These are phyloP conservation scores for Chitala chitala DNA, from an alignment of 2,113 vertebrate genomes.

Conservation along the genomic window DNA sequence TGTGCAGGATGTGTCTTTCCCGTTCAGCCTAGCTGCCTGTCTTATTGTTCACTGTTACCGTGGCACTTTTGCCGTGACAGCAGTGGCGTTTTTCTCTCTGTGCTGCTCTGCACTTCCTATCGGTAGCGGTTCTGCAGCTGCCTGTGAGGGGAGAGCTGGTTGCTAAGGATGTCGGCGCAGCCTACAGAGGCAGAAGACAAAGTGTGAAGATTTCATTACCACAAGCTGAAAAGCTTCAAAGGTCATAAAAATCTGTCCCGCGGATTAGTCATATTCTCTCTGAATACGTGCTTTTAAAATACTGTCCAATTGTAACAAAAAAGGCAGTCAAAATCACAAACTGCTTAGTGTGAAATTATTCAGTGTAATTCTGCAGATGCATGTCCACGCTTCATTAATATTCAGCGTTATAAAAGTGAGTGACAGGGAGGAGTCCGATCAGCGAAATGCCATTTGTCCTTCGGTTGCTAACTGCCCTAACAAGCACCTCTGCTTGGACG, in stretches of 20 bases:
- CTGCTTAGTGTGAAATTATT: conserved; percentile 9
- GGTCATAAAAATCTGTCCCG: not conserved
- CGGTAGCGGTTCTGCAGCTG: no score
- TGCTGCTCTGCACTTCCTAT: no score
- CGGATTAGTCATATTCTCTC: not conserved
- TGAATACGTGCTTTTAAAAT: not conserved
- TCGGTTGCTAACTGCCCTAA: conserved; percentile 8
- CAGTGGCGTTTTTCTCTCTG: no score
- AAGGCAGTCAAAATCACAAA: conserved; percentile 10
- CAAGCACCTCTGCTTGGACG: conserved; percentile 33
- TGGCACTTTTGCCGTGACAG: no score
- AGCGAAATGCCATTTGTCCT: conserved; percentile 31
- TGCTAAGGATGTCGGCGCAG: no score
- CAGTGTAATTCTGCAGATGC: conserved; percentile 12
- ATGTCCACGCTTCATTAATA: conserved; percentile 10
- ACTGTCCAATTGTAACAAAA: not conserved
- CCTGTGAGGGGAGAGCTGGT: no score
- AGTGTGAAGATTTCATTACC: no score
- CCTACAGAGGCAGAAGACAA: no score
- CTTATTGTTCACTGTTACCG: not conserved
- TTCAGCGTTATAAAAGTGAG: not conserved
- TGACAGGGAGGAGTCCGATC: not conserved
- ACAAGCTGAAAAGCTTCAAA: no score
- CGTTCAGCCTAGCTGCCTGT: no score
- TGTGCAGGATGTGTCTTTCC: not conserved